Evolutionary conservation across 2,888 invertebrate genomes (phyloP), one percentile per base, ranked within the genome.

Genomic region (Drosophila kuntzei): DNA sequence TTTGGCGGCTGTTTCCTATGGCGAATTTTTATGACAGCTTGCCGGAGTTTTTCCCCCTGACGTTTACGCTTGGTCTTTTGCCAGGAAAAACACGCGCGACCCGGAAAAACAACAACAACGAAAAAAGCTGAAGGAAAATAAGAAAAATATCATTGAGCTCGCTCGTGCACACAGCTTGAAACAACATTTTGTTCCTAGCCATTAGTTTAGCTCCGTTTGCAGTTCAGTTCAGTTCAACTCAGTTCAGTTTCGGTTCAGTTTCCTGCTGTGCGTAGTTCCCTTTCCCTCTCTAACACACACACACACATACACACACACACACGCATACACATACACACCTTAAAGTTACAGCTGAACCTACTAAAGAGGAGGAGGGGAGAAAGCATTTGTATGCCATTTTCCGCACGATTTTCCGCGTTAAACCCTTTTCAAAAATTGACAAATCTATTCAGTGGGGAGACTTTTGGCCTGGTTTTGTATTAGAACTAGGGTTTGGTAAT

Each of bases 151-250:
- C 84, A 84, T 71, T 84, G 79, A 81, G 80, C 64, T 69, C 81
- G 72, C 72, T 84, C 83, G 86, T 84, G 83, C 83, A 84, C 83
- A 83, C 83, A 84, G 86, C 86, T 86, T 84, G 83, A 84, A 86
- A 84, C 83, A 83, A 83, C 83, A 83, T 83, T 86, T 80, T 66
- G 75, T 83, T 86, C 79, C 80, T 65, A 66, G 69, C 80, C 86
- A 84, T 84, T 86, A 84, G 83, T 83, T 83, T 74, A 69, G 78
- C 67, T 71, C 58, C 63, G 43, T 49, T 44, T 41, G 11, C 54
- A 25, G 37, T 20, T 64, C 36, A 9, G 43, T 18, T 58, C 49
- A 14, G 41, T 14, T 70, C 43, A 47, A 50, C 47, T 54, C 60
- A 44, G 39, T 36, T 58, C 36, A 41, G 53, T 39, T 37, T 50